phyloP scores from a whole-genome alignment of 64 coral and sea anemone genomes.

The Catalaphyllia jardinei region DNA sequence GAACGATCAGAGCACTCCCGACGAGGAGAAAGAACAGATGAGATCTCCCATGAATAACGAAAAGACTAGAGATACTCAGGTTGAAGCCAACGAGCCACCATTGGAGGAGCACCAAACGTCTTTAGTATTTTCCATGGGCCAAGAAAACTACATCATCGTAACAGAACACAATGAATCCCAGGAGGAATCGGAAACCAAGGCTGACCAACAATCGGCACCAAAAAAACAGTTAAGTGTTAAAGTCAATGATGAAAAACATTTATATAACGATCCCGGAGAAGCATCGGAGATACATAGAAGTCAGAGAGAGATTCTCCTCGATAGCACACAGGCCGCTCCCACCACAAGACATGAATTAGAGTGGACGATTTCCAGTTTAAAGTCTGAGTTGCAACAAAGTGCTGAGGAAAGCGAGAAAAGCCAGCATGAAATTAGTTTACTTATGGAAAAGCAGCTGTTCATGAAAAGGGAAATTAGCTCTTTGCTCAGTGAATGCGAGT shows the following conservation, averaged over 20 bases:
- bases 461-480: constrained; percentile 42
- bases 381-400: constrained; percentile 15
- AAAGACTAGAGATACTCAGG: not conserved
- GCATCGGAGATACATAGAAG: not conserved
- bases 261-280: not conserved
- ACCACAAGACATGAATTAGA: constrained; percentile 13
- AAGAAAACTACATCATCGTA: not conserved
- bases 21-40: not conserved
- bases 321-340: not conserved
- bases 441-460: constrained; percentile 11
- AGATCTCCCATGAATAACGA: not conserved
- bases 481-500: constrained; percentile 34
- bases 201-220: not conserved
- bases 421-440: constrained; percentile 25
- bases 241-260: not conserved
- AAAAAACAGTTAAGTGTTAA: not conserved
- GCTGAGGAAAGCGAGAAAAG: constrained; percentile 10
- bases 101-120: not conserved
- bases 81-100: not conserved
- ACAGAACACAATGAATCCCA: not conserved
- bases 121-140: not conserved
- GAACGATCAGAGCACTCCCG: constrained; percentile 37
- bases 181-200: not conserved
- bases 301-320: not conserved
- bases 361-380: constrained; percentile 28